Base-by-base conservation (phyloP, 2,888 invertebrate genomes). In the Thera britannica region DNA sequence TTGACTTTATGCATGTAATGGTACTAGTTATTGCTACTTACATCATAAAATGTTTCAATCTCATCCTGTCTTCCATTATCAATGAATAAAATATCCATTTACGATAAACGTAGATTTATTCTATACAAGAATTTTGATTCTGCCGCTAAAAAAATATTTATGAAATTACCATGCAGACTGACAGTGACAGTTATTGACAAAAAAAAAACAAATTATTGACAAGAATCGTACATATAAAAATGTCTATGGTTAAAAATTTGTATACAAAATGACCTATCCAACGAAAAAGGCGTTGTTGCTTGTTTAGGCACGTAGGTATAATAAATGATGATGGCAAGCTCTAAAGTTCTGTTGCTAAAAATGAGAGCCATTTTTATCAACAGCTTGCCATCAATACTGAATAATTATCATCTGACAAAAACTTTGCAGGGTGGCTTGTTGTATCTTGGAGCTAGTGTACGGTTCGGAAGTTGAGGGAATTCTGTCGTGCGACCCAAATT, bases 361-460 rank as follows among this genome's bases (percentile, higher is more conserved):
- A 5, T 41, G 41, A 41, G 6, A 5, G 41, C 41, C 4, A 7
- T 41, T 41, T 4, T 4, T 9, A 46, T 46, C 44, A 46, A 46
- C 44, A 46, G 23, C 23, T 23, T 46, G 44, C 44, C 7, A 9
- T 46, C 44, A 46, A 9, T 46, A 2, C 9, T 7, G 9, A 44
- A 38, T 49, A 12, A 7, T 8, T 52, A 52, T 23, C 77, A 85
- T 77, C 82, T 79, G 44, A 77, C 90, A 78, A 93, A 95, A 68
- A 83, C 86, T 76, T 91, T 91, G 77, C 94, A 94, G 65, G 93
- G 84, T 34, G 80, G 72, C 70, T 89, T 90, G 68, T 92, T 89
- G 75, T 88, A 95, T 56, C 94, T 87, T 23, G 94, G 94, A 44
- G 90, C 90, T 44, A 95, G 82, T 23, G 90, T 89, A 69, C 95